Evolutionary conservation across 2,888 invertebrate genomes (phyloP), one percentile per base, ranked within the genome.

Genomic region (Quadriops clusia): DNA sequence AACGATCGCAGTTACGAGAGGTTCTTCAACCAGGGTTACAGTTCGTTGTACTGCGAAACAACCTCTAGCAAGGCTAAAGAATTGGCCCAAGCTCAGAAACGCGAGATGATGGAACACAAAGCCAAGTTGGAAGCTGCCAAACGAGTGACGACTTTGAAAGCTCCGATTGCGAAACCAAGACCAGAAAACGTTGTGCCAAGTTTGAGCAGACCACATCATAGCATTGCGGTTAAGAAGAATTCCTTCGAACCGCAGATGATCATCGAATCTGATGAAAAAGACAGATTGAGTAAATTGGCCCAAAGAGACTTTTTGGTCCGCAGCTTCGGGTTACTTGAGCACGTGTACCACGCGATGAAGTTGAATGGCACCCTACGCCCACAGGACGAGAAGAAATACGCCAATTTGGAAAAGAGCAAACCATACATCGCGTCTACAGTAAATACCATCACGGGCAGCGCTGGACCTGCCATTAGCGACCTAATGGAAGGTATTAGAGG

Each of bases 11-110:
- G 43, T 11, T 86, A 84, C 54, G 68, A 74, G 26, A 66, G 71
- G 32, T 77, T 77, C 50, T 81, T 81, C 53, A 74, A 78, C 48
- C 81, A 84, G 61, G 81, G 76, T 23, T 72, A 76, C 29, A 74
- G 72, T 35, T 78, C 79, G 3, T 61, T 80, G 34, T 84, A 80
- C 54, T 77, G 78, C 26, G 73, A 76, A 41, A 86, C 85, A 1
- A 77, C 75, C 0, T 74, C 82, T 0, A 83, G 83, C 30, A 72
- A 80, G 36, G 81, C 82, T 0, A 69, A 84, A 25, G 83, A 82
- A 36, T 79, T 79, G 50, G 79, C 80, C 28, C 72, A 79, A 0
- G 70, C 76, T 20, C 61, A 73, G 11, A 71, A 82, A 43, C 67
- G 80, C 8, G 75, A 80, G 33, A 79, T 80, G 51, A 70, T 75